Percentiles rank a stretch among this genome's conserved stretches.
Conservation (phyloP, 2,113 vertebrate species). For the Brachypodius melanocephalos region DNA sequence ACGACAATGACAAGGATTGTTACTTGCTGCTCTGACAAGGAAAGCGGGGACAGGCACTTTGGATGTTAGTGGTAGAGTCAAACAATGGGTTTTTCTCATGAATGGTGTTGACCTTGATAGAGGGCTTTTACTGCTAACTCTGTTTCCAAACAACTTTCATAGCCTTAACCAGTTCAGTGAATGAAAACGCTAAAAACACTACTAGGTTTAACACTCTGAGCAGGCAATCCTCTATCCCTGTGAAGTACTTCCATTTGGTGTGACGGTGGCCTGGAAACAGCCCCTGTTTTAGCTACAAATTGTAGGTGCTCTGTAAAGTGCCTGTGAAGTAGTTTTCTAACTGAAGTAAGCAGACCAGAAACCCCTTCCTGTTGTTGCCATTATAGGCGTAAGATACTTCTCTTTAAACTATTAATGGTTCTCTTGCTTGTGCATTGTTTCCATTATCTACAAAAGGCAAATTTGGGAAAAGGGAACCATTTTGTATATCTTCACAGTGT, state of each 20-base stretch:
- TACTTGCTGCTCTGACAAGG: neutral
- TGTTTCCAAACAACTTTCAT: neutral
- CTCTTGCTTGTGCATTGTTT: neutral
- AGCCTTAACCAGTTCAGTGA: neutral
- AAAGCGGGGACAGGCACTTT: neutral
- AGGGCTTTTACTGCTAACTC: neutral
- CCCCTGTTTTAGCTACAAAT: neutral
- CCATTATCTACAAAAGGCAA: neutral
- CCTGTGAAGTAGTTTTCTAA: neutral
- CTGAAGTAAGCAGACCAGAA: neutral
- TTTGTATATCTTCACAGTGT: neutral
- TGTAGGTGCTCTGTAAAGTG: neutral
- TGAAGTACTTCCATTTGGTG: neutral
- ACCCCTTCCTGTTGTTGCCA: fast-evolving
- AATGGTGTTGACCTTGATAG: neutral
- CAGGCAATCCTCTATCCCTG: neutral
- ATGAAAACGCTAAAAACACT: neutral
- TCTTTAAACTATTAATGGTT: neutral
- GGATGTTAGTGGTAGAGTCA: neutral
- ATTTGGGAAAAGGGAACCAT: neutral
- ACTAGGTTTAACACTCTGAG: neutral
- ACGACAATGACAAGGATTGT: too few species aligned
- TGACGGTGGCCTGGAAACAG: neutral
- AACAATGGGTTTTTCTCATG: neutral
- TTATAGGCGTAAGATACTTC: neutral